Evolutionary conservation across 2,113 vertebrate species (phyloP).

Genomic region (Corythornis cristatus): DNA sequence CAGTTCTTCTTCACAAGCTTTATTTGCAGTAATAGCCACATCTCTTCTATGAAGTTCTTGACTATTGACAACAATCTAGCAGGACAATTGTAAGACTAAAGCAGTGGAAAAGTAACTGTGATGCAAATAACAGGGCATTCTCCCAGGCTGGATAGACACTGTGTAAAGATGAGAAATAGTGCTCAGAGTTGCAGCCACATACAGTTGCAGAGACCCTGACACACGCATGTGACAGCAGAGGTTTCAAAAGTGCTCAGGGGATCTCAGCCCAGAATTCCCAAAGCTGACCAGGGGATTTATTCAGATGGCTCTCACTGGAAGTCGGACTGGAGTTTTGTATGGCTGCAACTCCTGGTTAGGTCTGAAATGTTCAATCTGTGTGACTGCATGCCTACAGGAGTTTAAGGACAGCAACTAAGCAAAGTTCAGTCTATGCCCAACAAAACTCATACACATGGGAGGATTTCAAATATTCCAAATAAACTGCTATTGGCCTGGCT

Average conservation of each 20-base stretch:
- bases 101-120: not conserved
- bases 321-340: not conserved
- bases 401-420: constrained; percentile 20
- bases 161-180: not conserved
- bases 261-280: not conserved
- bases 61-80: not conserved
- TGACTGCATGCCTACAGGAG: not conserved
- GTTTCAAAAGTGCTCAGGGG: not conserved
- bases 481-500: constrained; percentile 20
- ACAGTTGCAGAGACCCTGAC: not conserved
- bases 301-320: not conserved
- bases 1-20: not conserved
- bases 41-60: not conserved
- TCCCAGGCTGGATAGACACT: not conserved
- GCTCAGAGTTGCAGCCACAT: not conserved
- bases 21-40: not conserved
- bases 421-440: not conserved
- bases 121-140: not conserved
- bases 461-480: constrained; percentile 60
- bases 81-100: not conserved
- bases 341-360: not conserved
- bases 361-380: not conserved
- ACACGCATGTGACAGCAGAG: fast-evolving
- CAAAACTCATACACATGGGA: constrained; percentile 4
- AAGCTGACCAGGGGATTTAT: not conserved